phyloP scores from a whole-genome alignment of 2,888 invertebrate species.

The Scelioninae gen. 2 region DNA sequence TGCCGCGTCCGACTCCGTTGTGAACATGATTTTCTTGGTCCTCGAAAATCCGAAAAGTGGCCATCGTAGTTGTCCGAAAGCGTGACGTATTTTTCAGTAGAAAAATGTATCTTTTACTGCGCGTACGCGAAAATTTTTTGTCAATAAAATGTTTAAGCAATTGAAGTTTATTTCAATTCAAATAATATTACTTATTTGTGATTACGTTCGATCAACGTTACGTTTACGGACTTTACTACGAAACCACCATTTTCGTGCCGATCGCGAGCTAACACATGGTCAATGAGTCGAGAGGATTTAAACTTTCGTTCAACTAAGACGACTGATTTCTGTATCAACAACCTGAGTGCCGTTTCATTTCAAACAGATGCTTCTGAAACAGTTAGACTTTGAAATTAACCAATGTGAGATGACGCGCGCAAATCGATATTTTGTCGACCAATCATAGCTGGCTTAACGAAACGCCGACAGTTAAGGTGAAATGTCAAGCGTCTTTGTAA shows the following conservation, averaged over 20 bases:
- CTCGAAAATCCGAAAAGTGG: slow-evolving; percentile 85
- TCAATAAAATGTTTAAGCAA: too few relatives aligned
- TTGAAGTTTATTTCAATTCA: too few relatives aligned
- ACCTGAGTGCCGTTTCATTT: slow-evolving; percentile 42
- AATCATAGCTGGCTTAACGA: slow-evolving; percentile 25
- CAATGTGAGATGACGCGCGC: slow-evolving; percentile 1
- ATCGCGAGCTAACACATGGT: slow-evolving; percentile 43
- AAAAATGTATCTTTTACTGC: slow-evolving; percentile 1
- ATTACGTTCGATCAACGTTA: slow-evolving; percentile 20
- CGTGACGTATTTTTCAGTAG: slow-evolving; percentile 11
- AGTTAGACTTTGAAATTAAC: slow-evolving; percentile 47
- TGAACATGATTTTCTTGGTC: slow-evolving; percentile 82
- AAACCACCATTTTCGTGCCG: slow-evolving; percentile 28
- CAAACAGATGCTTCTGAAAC: slow-evolving; percentile 44
- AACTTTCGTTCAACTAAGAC: slow-evolving; percentile 14
- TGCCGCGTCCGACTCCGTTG: slow-evolving; percentile 73
- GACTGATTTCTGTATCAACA: slow-evolving; percentile 18
- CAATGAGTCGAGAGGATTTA: slow-evolving; percentile 8
- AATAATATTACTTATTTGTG: neutral
- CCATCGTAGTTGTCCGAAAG: slow-evolving; percentile 76
- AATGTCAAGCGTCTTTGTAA: too few relatives aligned
- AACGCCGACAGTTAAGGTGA: too few relatives aligned
- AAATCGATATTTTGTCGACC: slow-evolving; percentile 30
- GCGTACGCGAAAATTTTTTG: too few relatives aligned
- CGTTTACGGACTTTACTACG: slow-evolving; percentile 47